phyloP scores from a whole-genome alignment of 2,113 vertebrate species.

The Delphinus delphis region DNA sequence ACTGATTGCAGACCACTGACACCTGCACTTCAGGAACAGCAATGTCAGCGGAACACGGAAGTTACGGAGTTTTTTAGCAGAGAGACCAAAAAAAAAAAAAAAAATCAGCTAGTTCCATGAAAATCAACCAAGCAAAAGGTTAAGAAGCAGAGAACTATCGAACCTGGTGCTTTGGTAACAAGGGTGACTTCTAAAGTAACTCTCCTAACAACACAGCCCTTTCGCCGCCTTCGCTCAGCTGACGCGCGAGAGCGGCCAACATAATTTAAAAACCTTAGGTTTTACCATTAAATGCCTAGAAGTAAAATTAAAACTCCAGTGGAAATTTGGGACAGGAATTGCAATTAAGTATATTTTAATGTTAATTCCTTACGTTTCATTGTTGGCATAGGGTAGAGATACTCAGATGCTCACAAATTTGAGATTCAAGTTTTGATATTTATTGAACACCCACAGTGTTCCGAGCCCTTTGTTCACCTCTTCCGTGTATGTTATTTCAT shows the following conservation, averaged over 20 bases:
- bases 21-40: background rate
- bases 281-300: background rate
- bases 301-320: background rate
- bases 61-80: too few relatives aligned
- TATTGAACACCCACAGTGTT: background rate
- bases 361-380: background rate
- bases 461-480: background rate
- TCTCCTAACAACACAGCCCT: rapidly evolving
- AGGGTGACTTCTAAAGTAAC: background rate
- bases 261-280: background rate
- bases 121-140: background rate
- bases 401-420: background rate
- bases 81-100: background rate
- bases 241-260: rapidly evolving
- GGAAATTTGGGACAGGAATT: background rate
- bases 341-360: background rate
- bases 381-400: background rate
- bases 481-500: background rate
- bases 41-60: background rate
- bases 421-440: background rate
- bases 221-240: rapidly evolving
- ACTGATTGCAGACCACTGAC: rapidly evolving
- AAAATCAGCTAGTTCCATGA: background rate
- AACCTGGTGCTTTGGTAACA: background rate
- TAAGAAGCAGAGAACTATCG: background rate